These are phyloP conservation scores for Brachypterus glaber DNA, from an alignment of 2,888 invertebrate species.

Conservation along the genomic window DNA sequence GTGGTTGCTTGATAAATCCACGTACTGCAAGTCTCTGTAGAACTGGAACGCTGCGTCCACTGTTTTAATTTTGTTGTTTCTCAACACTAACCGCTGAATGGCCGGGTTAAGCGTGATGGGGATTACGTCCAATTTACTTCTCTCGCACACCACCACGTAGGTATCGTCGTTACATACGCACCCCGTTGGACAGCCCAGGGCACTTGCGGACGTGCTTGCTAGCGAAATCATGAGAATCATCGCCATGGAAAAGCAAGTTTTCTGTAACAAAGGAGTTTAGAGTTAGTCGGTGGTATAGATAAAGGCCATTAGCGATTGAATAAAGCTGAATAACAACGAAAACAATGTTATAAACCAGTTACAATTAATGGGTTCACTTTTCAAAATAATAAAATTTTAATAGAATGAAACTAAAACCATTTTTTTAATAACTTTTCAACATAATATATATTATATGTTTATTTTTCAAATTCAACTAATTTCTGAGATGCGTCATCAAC, in stretches of 20 bases:
- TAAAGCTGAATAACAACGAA: neutral
- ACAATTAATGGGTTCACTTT: too few relatives aligned
- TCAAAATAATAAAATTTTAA: too few relatives aligned
- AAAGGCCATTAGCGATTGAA: too few relatives aligned
- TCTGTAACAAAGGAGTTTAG: slow-evolving; percentile 33
- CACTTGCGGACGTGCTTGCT: slow-evolving; percentile 41
- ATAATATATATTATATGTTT: too few relatives aligned
- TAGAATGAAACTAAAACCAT: too few relatives aligned
- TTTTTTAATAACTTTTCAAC: too few relatives aligned
- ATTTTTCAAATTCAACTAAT: too few relatives aligned
- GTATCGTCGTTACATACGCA: slow-evolving; percentile 87
- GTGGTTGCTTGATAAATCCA: slow-evolving; percentile 77
- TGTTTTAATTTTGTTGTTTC: slow-evolving; percentile 78
- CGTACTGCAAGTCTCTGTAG: slow-evolving; percentile 74
- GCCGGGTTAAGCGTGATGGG: slow-evolving; percentile 88
- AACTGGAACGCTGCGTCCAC: slow-evolving; percentile 85
- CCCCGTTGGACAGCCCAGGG: slow-evolving; percentile 71
- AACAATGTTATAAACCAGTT: neutral
- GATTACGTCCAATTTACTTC: slow-evolving; percentile 77
- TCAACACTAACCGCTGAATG: slow-evolving; percentile 73
- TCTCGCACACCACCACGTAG: slow-evolving; percentile 75
- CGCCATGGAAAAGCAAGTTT: slow-evolving; percentile 20
- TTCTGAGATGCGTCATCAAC: too few relatives aligned
- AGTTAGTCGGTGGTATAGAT: too few relatives aligned
- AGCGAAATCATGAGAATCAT: slow-evolving; percentile 25